A percentile compares a stretch with the other conserved stretches of the same genome.
phyloP scores from a whole-genome alignment of 1,140 invertebrate species.

The Venturia canescens region DNA sequence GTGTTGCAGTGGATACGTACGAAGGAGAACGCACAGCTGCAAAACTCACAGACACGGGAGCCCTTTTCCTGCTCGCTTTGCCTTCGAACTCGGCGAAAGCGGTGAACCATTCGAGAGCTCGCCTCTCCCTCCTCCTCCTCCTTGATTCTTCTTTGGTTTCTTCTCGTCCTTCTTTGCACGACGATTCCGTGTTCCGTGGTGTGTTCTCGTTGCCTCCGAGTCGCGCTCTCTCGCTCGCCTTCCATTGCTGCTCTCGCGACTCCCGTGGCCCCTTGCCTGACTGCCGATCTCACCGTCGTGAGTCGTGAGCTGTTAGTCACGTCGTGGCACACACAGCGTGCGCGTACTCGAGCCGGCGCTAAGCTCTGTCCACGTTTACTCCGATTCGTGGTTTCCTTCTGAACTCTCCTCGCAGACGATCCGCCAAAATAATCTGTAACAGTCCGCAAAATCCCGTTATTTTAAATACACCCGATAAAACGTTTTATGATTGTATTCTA shows the following conservation, averaged over 20 bases:
- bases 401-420: background rate
- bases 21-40: background rate
- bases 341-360: slow-evolving; percentile 4
- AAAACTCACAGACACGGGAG: background rate
- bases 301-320: slow-evolving; percentile 50
- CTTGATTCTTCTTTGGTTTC: slow-evolving; percentile 50
- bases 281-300: slow-evolving; percentile 39
- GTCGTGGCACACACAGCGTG: slow-evolving; percentile 45
- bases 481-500: too few species aligned
- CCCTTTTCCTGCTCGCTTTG: background rate
- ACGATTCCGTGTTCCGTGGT: background rate
- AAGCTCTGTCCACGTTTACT: background rate
- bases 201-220: background rate
- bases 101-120: slow-evolving; percentile 29
- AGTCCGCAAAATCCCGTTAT: background rate
- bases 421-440: background rate
- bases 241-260: slow-evolving; percentile 5
- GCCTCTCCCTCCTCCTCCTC: slow-evolving; percentile 33
- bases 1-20: background rate
- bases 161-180: slow-evolving; percentile 55
- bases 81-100: background rate
- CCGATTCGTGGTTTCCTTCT: background rate
- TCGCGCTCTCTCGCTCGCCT: slow-evolving; percentile 6
- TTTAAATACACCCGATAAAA: background rate
- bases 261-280: slow-evolving; percentile 46